Conservation (phyloP, 2,113 vertebrate species). For the Elephantulus edwardii region DNA sequence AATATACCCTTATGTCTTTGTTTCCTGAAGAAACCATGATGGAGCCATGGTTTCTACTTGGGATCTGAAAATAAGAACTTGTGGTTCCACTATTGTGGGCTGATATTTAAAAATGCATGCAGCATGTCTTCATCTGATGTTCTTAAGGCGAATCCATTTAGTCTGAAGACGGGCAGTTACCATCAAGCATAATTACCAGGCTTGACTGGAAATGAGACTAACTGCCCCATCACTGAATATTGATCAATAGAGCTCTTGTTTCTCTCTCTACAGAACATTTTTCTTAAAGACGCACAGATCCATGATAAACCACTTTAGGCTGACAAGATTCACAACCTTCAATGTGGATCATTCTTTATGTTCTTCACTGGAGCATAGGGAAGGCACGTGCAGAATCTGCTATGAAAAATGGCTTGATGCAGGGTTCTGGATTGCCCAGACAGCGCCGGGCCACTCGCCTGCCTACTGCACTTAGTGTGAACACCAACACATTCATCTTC, state of each 20-base stretch:
- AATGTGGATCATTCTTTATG: rapidly evolving
- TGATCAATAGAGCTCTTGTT: not conserved
- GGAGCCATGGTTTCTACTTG: not conserved
- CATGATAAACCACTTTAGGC: not conserved
- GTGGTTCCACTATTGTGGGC: not conserved
- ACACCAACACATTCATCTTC: rapidly evolving
- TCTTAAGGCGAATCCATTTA: not conserved
- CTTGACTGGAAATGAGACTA: not conserved
- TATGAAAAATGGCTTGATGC: not conserved
- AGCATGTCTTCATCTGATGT: not conserved
- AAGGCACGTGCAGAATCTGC: not conserved
- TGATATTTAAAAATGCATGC: not conserved
- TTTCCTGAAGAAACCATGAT: not conserved
- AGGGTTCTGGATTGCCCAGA: not conserved
- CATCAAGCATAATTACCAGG: not conserved
- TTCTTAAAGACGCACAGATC: not conserved
- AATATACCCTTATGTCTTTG: rapidly evolving
- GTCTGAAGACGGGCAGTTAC: not conserved
- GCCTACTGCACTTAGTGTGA: too few relatives aligned
- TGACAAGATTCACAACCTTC: not conserved
- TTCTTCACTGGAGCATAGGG: not conserved
- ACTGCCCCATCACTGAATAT: rapidly evolving
- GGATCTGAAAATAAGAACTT: not conserved
- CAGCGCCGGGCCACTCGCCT: rapidly evolving
- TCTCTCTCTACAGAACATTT: not conserved